phyloP scores from a whole-genome alignment of 2,888 invertebrate genomes.

The Calameuta idolon region DNA sequence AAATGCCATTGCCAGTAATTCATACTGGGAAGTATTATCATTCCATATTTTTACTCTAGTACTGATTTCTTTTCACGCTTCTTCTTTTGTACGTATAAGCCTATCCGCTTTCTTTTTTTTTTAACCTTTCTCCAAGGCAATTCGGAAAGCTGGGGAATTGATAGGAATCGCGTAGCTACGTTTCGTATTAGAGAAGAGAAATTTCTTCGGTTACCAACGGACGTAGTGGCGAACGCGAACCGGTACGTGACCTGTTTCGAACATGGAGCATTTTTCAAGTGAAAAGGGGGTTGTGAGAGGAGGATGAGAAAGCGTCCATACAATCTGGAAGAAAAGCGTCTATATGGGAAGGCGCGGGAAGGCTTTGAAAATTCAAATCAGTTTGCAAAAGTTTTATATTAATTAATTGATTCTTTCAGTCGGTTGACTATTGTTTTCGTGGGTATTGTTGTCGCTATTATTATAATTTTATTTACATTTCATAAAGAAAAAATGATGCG shows the following conservation, averaged over 20 bases:
- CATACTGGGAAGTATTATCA: not conserved
- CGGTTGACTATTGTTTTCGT: not conserved
- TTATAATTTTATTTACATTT: not conserved
- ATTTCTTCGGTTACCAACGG: not conserved
- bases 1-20: not conserved
- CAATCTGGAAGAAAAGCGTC: not conserved
- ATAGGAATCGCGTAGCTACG: not conserved
- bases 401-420: not conserved
- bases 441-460: not conserved
- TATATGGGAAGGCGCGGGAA: not conserved
- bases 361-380: not conserved
- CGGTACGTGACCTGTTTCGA: slow-evolving; percentile 6
- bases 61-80: not conserved
- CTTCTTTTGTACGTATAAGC: not conserved
- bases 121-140: not conserved
- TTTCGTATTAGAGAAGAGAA: slow-evolving; percentile 1
- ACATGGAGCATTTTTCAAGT: not conserved
- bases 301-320: not conserved
- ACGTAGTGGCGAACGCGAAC: not conserved
- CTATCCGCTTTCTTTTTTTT: not conserved
- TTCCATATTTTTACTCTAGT: not conserved
- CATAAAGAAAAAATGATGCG: not conserved
- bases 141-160: not conserved
- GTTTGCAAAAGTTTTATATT: not conserved
- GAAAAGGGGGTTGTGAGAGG: not conserved